Percentiles rank a stretch among this genome's conserved stretches.
Evolutionary conservation across 1,140 invertebrate genomes (phyloP).

Genomic region (Cherax quadricarinatus): DNA sequence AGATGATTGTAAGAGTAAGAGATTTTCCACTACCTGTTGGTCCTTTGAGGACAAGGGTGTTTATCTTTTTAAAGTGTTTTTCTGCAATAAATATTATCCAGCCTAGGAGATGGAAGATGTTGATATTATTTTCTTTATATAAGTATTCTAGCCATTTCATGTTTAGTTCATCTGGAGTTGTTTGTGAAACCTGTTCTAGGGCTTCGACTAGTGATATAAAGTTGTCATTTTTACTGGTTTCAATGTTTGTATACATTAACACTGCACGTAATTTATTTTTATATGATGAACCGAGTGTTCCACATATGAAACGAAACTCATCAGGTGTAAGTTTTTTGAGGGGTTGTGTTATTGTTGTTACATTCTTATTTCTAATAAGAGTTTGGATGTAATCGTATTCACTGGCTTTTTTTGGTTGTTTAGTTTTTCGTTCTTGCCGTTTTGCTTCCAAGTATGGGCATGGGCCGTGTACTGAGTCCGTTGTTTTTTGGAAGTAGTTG

Average conservation of each 20-base stretch:
- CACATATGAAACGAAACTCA: neutral
- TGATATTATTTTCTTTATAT: neutral
- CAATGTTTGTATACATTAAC: neutral
- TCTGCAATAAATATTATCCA: conserved; percentile 20
- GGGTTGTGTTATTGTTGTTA: neutral
- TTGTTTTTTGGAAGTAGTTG: neutral
- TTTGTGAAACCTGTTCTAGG: neutral
- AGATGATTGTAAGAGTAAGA: no score
- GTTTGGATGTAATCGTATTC: conserved; percentile 4
- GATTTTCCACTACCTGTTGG: conserved; percentile 53
- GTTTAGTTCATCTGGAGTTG: neutral
- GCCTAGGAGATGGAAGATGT: neutral
- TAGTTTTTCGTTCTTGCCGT: neutral
- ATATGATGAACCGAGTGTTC: neutral
- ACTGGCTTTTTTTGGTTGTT: neutral
- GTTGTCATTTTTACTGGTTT: neutral
- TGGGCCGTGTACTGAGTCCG: neutral
- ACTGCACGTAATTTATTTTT: neutral
- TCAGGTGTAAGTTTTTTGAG: neutral
- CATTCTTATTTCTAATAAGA: neutral
- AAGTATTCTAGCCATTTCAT: conserved; percentile 6
- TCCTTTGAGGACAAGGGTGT: conserved; percentile 26
- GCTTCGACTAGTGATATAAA: neutral
- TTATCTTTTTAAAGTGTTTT: neutral
- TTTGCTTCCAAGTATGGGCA: neutral